Evolutionary conservation across 2,888 invertebrate species (phyloP).

Genomic region (Tigriopus californicus): DNA sequence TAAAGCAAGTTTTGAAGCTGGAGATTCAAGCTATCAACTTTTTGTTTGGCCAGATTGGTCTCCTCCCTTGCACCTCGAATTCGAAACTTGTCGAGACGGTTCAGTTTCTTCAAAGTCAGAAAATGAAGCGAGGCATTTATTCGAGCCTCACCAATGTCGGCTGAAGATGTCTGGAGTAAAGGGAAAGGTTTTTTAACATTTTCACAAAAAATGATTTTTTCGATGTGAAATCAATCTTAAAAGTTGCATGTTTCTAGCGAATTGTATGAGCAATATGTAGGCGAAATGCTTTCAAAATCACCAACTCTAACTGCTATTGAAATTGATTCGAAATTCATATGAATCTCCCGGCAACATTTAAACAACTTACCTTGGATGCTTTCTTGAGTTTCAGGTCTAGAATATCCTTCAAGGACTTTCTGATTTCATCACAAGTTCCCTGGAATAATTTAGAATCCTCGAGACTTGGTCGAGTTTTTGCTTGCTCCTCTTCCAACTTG

Average conservation of each 20-base stretch:
- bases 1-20: conserved; percentile 82
- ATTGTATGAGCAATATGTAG: too few relatives aligned
- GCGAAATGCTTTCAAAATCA: too few relatives aligned
- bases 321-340: too few relatives aligned
- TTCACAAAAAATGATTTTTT: too few relatives aligned
- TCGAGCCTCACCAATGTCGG: conserved; percentile 47
- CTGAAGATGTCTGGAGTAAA: conserved; percentile 41
- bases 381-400: conserved; percentile 37
- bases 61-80: conserved; percentile 62
- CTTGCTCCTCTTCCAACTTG: not conserved
- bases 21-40: conserved; percentile 71
- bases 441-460: conserved; percentile 32
- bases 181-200: too few relatives aligned
- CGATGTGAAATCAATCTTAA: not conserved
- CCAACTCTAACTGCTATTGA: too few relatives aligned
- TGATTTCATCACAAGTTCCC: conserved; percentile 47
- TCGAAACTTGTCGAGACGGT: conserved; percentile 70
- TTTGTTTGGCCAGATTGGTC: conserved; percentile 59
- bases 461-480: not conserved
- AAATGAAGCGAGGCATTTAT: conserved; percentile 40
- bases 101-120: conserved; percentile 68
- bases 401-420: conserved; percentile 46
- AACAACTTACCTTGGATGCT: conserved; percentile 17
- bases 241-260: conserved; percentile 22
- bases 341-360: too few relatives aligned